Evolutionary conservation across 2,113 vertebrate genomes (phyloP), one percentile per base, ranked within the genome.

Genomic region (Procapra przewalskii): DNA sequence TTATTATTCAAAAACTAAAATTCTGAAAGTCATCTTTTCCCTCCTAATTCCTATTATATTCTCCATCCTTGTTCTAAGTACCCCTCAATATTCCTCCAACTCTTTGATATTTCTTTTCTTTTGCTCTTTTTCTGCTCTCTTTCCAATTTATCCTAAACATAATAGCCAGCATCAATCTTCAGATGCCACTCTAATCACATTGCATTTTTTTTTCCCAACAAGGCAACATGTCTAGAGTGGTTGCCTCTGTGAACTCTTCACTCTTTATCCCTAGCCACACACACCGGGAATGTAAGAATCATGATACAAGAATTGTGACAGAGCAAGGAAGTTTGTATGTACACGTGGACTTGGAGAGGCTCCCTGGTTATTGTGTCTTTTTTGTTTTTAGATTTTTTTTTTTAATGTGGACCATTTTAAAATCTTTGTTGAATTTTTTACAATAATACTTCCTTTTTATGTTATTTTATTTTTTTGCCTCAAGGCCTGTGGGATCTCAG

Each of bases 121-220:
- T 57, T n/a, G 27, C 27, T 83, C 4, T 82, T 62, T 40, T 67
- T n/a, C 67, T 75, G 19, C 7, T 40, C 7, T 12, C 14, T 84
- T 96, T 25, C 50, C 67, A 40, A 11, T 94, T 71, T 89, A 60
- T 82, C 52, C 79, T 95, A 77, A 90, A 62, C 17, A n/a, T 19
- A 62, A n/a, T n/a, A 89, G 50, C 4, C 17, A 45, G 40, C 36
- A 29, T 45, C 14, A n/a, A 15, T 67, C 6, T 11, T 59, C 71
- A 79, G 23, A 54, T 80, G 48, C 23, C 23, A 36, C 40, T 54
- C 25, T n/a, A 40, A 48, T 23, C 8, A 25, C 9, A 2, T 7
- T 27, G 25, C 10, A 2, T 57, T 60, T n/a, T 81, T 75, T 84
- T 75, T 84, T 57, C 29, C 17, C 50, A 79, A 52, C 27, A 87